phyloP scores from a whole-genome alignment of 2,888 invertebrate species.

The Stenodera caucasica region DNA sequence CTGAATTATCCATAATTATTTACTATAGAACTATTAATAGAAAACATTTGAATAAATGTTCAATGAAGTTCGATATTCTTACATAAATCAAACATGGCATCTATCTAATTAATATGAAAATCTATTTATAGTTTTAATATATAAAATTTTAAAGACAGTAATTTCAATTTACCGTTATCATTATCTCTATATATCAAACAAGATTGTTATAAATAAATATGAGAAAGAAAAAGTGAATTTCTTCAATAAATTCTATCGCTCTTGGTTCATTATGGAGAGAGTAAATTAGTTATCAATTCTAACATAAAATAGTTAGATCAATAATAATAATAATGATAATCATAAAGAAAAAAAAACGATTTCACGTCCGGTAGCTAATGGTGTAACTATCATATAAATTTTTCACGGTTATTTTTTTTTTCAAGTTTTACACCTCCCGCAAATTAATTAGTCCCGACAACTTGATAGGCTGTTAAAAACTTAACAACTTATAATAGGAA shows the following conservation, averaged over 20 bases:
- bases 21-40: no score
- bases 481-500: background rate
- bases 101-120: slow-evolving; percentile 1
- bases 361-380: slow-evolving; percentile 11
- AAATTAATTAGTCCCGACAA: slow-evolving; percentile 1
- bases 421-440: background rate
- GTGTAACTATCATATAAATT: background rate
- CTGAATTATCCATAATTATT: no score
- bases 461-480: background rate
- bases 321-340: background rate
- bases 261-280: no score
- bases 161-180: background rate
- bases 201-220: background rate
- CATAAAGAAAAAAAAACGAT: background rate
- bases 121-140: background rate
- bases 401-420: background rate
- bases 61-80: background rate
- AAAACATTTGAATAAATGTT: no score
- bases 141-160: background rate
- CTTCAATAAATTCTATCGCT: no score
- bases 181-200: background rate
- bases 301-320: background rate
- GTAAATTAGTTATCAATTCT: no score
- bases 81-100: background rate
- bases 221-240: background rate